A percentile compares a stretch with the other conserved stretches of the same genome.
Evolutionary conservation across 2,797 vertebrate genomes (phyloP).

Genomic region (Lycodopsis pacificus): DNA sequence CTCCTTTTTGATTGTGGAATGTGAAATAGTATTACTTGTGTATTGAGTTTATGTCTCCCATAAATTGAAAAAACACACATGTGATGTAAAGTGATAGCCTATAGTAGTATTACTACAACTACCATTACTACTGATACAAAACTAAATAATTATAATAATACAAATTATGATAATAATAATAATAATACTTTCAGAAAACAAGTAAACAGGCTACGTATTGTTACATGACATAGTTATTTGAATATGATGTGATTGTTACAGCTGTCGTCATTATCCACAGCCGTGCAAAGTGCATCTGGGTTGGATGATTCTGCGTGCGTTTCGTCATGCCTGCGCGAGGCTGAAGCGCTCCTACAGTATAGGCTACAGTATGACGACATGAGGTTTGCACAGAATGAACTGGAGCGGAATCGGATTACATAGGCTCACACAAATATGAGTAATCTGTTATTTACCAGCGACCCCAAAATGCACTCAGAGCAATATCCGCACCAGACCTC

Average conservation of each 20-base stretch:
- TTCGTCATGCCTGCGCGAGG: slow-evolving; percentile 67
- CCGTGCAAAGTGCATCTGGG: slow-evolving; percentile 60
- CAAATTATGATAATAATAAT: neutral
- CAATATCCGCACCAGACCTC: slow-evolving; percentile 46
- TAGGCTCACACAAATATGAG: slow-evolving; percentile 82
- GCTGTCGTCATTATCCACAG: slow-evolving; percentile 4
- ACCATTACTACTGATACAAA: neutral
- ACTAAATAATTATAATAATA: neutral
- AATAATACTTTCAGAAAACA: neutral
- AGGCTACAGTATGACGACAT: slow-evolving; percentile 78
- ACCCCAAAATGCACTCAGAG: slow-evolving; percentile 64
- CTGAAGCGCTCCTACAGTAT: slow-evolving; percentile 71
- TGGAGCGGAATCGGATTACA: slow-evolving; percentile 85
- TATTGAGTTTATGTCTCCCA: neutral
- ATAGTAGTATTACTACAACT: neutral
- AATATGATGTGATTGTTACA: slow-evolving; percentile 4
- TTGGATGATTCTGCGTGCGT: slow-evolving; percentile 65
- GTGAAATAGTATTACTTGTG: neutral
- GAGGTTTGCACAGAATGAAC: slow-evolving; percentile 83
- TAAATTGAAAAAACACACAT: neutral
- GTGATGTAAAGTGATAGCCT: neutral
- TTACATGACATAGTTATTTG: neutral
- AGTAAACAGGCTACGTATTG: neutral
- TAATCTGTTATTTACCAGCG: slow-evolving; percentile 83
- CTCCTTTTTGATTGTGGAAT: neutral